Percentiles rank a stretch among this genome's conserved stretches.
phyloP scores from a whole-genome alignment of 2,888 invertebrate species.

The Meta bourneti region DNA sequence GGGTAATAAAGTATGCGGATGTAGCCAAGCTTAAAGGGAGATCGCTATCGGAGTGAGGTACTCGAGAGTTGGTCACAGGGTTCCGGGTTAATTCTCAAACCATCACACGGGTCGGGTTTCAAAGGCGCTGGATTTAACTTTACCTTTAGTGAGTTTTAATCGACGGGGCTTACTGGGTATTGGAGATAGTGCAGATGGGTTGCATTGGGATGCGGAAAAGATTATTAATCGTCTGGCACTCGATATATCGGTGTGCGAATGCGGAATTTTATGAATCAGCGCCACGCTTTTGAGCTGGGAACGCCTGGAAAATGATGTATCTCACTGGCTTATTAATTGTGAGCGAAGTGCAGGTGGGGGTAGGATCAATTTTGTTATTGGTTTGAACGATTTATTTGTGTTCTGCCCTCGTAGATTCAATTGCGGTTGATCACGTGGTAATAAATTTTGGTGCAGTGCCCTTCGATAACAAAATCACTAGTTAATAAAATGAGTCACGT shows the following conservation, averaged over 20 bases:
- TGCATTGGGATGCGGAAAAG: slow-evolving; percentile 35
- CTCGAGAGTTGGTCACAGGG: slow-evolving; percentile 46
- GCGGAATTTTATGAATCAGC: slow-evolving; percentile 10
- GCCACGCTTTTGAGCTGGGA: background rate
- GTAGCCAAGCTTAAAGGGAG: slow-evolving; percentile 47
- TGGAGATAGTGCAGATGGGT: slow-evolving; percentile 50
- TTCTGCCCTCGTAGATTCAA: background rate
- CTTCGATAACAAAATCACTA: background rate
- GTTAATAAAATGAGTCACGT: background rate
- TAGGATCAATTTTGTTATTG: background rate
- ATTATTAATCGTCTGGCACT: slow-evolving; percentile 35
- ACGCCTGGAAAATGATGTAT: background rate
- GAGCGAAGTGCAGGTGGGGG: background rate
- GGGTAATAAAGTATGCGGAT: slow-evolving; percentile 64
- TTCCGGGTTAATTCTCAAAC: slow-evolving; percentile 35
- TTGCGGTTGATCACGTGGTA: background rate
- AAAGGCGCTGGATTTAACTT: slow-evolving; percentile 45
- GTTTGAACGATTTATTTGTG: background rate
- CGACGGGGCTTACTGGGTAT: slow-evolving; percentile 46
- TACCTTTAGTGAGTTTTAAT: slow-evolving; percentile 41
- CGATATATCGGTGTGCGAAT: slow-evolving; percentile 13
- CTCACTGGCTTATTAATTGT: background rate
- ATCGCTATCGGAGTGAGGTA: slow-evolving; percentile 35
- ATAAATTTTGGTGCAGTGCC: background rate
- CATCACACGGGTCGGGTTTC: slow-evolving; percentile 40